These are phyloP conservation scores for Nematolebias whitei DNA, from an alignment of 2,113 vertebrate genomes.

Conservation along the genomic window DNA sequence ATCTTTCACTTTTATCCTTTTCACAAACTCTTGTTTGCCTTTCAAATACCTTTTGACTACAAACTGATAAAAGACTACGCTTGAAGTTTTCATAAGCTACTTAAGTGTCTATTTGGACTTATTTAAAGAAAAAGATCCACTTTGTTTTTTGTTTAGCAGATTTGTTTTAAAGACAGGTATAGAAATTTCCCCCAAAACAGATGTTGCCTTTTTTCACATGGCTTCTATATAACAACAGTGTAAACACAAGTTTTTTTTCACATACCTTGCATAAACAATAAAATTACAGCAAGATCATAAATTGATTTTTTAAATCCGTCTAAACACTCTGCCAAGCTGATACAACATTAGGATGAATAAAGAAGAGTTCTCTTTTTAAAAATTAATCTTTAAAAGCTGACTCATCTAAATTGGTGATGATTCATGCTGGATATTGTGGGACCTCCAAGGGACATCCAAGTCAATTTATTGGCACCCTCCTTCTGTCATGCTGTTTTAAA, in stretches of 20 bases:
- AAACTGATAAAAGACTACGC: not conserved
- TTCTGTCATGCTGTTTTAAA: slow-evolving; percentile 6
- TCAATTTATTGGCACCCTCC: not conserved
- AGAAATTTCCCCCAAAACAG: not conserved
- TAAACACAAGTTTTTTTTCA: no score
- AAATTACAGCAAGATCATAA: no score
- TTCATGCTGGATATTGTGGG: slow-evolving; percentile 1
- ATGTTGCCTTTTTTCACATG: no score
- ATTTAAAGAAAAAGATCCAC: no score
- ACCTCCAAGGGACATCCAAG: not conserved
- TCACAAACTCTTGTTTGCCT: no score
- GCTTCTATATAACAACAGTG: not conserved
- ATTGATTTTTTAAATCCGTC: not conserved
- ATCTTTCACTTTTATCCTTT: no score
- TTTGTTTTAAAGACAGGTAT: not conserved
- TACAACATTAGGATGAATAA: slow-evolving; percentile 8
- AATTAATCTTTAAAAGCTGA: slow-evolving; percentile 14
- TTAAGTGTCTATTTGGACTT: no score
- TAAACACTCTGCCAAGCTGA: not conserved
- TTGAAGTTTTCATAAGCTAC: not conserved
- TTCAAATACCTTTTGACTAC: slow-evolving; percentile 12
- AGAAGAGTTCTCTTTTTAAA: not conserved
- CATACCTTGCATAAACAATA: no score
- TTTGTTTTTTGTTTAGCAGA: not conserved
- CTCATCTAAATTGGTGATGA: not conserved